phyloP scores from a whole-genome alignment of 2,888 invertebrate species.

The Didymodactylos carnosus region DNA sequence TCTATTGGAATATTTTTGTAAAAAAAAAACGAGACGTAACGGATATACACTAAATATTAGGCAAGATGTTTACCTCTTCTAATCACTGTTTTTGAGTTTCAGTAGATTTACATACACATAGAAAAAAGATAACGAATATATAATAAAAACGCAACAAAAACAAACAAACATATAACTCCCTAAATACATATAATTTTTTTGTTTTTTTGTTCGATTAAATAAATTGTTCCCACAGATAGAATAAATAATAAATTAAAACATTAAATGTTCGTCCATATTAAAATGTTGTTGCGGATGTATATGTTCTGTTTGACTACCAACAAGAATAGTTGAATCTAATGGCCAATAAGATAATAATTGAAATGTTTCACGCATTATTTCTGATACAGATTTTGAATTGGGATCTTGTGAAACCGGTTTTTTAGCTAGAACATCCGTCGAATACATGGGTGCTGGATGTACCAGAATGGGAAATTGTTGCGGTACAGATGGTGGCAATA shows the following conservation, averaged over 20 bases:
- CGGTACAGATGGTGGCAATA: too few relatives aligned
- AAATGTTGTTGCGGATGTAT: background rate
- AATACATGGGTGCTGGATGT: too few relatives aligned
- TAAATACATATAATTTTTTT: too few relatives aligned
- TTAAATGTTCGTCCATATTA: background rate
- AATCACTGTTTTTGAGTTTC: background rate
- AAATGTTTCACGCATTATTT: background rate
- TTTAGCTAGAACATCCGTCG: too few relatives aligned
- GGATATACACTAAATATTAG: too few relatives aligned
- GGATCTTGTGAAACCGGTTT: too few relatives aligned
- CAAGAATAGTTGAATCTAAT: background rate
- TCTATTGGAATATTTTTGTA: too few relatives aligned
- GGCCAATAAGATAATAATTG: background rate
- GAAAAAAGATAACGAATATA: background rate
- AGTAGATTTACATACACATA: background rate
- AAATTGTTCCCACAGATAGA: too few relatives aligned
- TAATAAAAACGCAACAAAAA: background rate
- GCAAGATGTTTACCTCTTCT: too few relatives aligned
- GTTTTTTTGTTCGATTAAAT: too few relatives aligned
- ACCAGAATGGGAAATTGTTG: too few relatives aligned
- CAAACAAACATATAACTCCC: background rate
- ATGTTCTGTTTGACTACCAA: background rate
- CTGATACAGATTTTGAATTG: background rate
- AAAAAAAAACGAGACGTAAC: too few relatives aligned
- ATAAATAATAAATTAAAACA: background rate